These are phyloP conservation scores for Perca fluviatilis DNA, from an alignment of 2,113 vertebrate genomes.

Conservation along the genomic window DNA sequence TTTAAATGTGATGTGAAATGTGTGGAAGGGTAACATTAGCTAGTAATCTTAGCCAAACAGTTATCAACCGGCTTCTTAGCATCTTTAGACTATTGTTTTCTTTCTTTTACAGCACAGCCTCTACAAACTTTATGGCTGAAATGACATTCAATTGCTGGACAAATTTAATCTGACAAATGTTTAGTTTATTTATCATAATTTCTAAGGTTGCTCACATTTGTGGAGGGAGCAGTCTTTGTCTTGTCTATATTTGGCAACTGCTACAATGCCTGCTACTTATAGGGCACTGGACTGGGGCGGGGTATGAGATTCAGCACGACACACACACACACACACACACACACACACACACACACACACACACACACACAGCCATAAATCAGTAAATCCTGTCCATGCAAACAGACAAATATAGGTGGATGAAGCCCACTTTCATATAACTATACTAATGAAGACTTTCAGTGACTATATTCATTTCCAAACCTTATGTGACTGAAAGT, in stretches of 20 bases:
- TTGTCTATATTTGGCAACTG: slow-evolving; percentile 78
- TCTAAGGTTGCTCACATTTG: neutral
- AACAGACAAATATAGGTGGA: neutral
- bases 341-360: slow-evolving; percentile 15
- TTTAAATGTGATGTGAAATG: too few relatives aligned
- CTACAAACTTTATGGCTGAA: neutral
- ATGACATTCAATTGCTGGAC: neutral
- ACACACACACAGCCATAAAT: slow-evolving; percentile 1
- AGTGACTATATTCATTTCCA: too few relatives aligned
- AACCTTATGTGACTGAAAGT: too few relatives aligned
- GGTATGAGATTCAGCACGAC: slow-evolving; percentile 36
- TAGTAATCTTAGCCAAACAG: too few relatives aligned
- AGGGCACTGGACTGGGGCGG: slow-evolving; percentile 66
- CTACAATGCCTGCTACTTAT: slow-evolving; percentile 77
- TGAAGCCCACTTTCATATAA: neutral
- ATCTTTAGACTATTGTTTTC: too few relatives aligned
- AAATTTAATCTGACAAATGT: neutral
- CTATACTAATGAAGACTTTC: neutral
- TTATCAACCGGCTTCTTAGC: too few relatives aligned
- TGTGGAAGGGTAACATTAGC: too few relatives aligned
- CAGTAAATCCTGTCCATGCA: neutral
- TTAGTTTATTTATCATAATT: neutral
- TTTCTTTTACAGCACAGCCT: too few relatives aligned
- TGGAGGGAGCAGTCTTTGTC: neutral
- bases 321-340: slow-evolving; percentile 40